These are phyloP conservation scores for Tromatobia lineatoria DNA, from an alignment of 2,888 invertebrate genomes.

Conservation along the genomic window DNA sequence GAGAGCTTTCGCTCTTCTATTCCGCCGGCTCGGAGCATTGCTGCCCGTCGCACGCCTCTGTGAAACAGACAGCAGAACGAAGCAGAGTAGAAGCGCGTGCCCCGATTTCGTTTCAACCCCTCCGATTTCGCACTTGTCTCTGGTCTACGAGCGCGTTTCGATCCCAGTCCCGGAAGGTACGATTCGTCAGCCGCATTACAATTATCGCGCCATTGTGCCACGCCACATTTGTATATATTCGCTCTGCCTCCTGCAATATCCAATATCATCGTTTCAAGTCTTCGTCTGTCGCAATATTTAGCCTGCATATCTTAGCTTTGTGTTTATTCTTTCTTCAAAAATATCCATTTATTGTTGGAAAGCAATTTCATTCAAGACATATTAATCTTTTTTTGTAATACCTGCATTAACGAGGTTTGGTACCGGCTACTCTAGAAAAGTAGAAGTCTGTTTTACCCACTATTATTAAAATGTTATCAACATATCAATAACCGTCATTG, in stretches of 20 bases:
- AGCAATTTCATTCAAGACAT: neutral
- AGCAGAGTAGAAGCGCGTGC: conserved; percentile 77
- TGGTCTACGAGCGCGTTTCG: conserved; percentile 36
- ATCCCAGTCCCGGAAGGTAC: conserved; percentile 77
- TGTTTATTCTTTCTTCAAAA: neutral
- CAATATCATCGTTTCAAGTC: conserved; percentile 54
- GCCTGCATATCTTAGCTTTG: neutral
- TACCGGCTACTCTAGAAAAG: no score
- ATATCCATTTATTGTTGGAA: neutral
- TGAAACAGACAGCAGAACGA: conserved; percentile 44
- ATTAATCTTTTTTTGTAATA: neutral
- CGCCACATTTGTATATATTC: conserved; percentile 77
- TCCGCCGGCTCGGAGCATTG: conserved; percentile 70
- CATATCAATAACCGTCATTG: no score
- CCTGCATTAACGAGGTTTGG: no score
- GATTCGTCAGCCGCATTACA: conserved; percentile 82
- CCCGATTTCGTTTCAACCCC: conserved; percentile 72
- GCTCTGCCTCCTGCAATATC: conserved; percentile 60
- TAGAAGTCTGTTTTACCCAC: no score
- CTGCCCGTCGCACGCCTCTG: conserved; percentile 38
- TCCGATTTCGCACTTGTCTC: conserved; percentile 50
- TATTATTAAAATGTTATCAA: no score
- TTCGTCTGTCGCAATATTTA: neutral
- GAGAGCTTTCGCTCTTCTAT: conserved; percentile 80
- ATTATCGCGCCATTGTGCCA: conserved; percentile 81